phyloP scores from a whole-genome alignment of 2,888 invertebrate genomes.

The Drosophila histrio region DNA sequence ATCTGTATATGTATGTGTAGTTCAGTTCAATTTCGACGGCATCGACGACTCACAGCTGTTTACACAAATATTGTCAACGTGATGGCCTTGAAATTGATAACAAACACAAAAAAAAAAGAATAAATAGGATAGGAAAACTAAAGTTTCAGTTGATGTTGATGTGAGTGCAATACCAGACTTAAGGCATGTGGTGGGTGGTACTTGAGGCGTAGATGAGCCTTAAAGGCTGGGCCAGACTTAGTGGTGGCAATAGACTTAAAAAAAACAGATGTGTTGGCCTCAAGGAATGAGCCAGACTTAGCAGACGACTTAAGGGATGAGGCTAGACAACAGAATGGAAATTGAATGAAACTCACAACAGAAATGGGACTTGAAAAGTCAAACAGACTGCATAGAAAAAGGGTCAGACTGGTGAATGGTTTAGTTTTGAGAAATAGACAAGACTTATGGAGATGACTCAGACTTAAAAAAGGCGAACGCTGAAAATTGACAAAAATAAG shows the following conservation, averaged over 20 bases:
- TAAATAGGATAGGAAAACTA: background rate
- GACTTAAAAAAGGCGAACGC: background rate
- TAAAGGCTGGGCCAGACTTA: background rate
- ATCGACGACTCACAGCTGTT: constrained; percentile 9
- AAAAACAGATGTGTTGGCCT: background rate
- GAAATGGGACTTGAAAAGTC: background rate
- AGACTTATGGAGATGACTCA: background rate
- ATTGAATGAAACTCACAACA: constrained; percentile 12
- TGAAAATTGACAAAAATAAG: too few relatives aligned
- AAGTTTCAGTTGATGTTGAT: constrained; percentile 7
- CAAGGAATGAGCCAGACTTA: constrained; percentile 1
- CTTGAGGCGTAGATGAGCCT: background rate
- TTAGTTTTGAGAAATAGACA: background rate
- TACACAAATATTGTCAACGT: constrained; percentile 24
- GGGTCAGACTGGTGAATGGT: background rate
- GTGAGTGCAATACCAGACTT: background rate
- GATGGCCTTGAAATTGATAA: constrained; percentile 38
- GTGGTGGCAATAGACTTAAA: background rate
- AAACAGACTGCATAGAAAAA: background rate
- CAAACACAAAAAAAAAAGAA: background rate
- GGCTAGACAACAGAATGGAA: background rate
- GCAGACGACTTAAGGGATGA: background rate
- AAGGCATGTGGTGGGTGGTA: background rate
- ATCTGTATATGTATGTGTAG: background rate
- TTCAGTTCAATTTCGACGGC: constrained; percentile 34